Evolutionary conservation across 1,140 invertebrate species (phyloP), one percentile per base, ranked within the genome.

Genomic region (Aphis craccivora): DNA sequence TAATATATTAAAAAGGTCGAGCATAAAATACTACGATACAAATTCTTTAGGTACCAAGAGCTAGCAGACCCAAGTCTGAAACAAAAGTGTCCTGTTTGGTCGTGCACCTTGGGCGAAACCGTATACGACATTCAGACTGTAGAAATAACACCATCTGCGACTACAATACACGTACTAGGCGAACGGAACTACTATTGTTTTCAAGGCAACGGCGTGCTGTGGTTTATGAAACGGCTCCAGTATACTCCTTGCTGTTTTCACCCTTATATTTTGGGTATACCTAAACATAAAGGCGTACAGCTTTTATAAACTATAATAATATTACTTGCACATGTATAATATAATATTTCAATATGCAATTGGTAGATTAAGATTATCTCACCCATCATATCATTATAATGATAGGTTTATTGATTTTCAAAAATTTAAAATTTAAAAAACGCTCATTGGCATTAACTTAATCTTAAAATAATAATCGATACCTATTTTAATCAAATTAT

Each of bases 141-240:
- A 92, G 95, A 95, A n/a, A 94, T 95, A 89, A 95, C 95, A 88
- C 95, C 95, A 67, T 95, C 96, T 89, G 95, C 96, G 94, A 95
- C 96, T 14, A 96, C 96, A 94, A 96, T 98, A 60, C 94, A 98
- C 51, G 96, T 97, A 37, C 95, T 98, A 45, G 97, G 97, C 91
- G 97, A 97, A 94, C 96, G 96, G 95, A 97, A 97, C 95, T 95
- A 98, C 11, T 98, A 97, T 94, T 98, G 97, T 95, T 95, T 98
- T 93, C 97, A 96, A 94, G 97, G 98, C 94, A 97, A 96, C 93
- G 97, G 97, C 51, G 95, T 96, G 67, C 95, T 98, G 84, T 97
- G 96, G 94, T 97, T 97, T 94, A 97, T 97, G 95, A 98, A 98
- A 94, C 97, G 97, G 95, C 96, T 98, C 91, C 97, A 98, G 94